These are phyloP conservation scores for Sapayoa aenigma DNA, from an alignment of 2,113 vertebrate genomes.

Conservation along the genomic window DNA sequence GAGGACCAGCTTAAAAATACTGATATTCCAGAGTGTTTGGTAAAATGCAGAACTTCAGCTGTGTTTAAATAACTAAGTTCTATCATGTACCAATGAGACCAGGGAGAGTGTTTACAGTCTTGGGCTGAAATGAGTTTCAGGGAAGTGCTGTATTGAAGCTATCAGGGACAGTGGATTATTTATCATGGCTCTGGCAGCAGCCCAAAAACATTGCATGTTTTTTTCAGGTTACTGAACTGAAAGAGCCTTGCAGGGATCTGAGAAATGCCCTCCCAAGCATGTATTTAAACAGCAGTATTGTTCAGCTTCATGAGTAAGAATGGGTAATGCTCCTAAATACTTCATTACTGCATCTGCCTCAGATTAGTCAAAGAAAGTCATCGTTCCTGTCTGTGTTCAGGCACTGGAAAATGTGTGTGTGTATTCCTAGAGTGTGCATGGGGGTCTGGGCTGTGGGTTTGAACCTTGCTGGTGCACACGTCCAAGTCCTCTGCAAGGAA, in stretches of 20 bases:
- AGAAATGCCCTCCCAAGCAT: background rate
- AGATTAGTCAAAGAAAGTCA: background rate
- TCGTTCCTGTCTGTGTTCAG: background rate
- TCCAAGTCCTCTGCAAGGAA: background rate
- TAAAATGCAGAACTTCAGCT: background rate
- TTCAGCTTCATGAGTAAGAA: background rate
- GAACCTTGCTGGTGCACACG: background rate
- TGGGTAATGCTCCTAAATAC: background rate
- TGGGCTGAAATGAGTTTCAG: constrained; percentile 5
- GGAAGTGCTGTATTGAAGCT: background rate
- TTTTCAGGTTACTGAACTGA: background rate
- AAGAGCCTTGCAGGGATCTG: background rate
- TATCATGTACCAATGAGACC: background rate
- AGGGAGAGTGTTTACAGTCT: background rate
- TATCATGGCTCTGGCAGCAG: background rate
- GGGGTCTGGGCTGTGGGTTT: background rate
- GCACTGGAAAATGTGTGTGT: background rate
- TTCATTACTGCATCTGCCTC: background rate
- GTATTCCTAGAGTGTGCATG: background rate
- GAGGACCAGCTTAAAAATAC: background rate
- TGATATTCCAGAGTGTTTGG: background rate
- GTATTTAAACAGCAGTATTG: background rate
- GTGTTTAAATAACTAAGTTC: constrained; percentile 11
- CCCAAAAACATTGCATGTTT: background rate
- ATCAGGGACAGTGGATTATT: constrained; percentile 39